Evolutionary conservation across 2,888 invertebrate species (phyloP).

Genomic region (Sinodicranocentrus sp.): DNA sequence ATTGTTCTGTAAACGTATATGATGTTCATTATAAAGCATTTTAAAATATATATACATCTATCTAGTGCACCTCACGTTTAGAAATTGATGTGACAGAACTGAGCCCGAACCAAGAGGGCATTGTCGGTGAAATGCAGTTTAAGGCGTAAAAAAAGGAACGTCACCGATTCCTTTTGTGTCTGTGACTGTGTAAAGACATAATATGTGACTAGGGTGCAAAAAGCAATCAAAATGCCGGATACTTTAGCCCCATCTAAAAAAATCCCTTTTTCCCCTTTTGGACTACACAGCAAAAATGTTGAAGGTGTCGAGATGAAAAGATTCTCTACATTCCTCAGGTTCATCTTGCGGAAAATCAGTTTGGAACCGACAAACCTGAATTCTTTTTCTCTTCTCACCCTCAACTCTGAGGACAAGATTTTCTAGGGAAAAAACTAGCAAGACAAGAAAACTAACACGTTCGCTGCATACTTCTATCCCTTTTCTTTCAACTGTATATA

Average conservation of each 20-base stretch:
- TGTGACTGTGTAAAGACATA: constrained; percentile 20
- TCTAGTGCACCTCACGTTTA: too few relatives aligned
- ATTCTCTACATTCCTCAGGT: constrained; percentile 73
- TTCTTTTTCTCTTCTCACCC: background rate
- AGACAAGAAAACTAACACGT: constrained; percentile 5
- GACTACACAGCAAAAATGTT: constrained; percentile 22
- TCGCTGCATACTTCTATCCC: background rate
- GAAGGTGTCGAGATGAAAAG: constrained; percentile 74
- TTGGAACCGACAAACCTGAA: constrained; percentile 55
- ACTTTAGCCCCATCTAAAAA: constrained; percentile 15
- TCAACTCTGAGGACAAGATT: background rate
- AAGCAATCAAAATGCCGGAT: constrained; percentile 65
- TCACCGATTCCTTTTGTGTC: constrained; percentile 19
- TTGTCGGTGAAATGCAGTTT: constrained; percentile 13
- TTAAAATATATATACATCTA: too few relatives aligned
- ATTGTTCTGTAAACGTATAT: background rate
- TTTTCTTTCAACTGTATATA: background rate
- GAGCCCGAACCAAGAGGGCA: constrained; percentile 27
- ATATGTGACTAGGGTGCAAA: constrained; percentile 57
- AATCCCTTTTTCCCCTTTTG: constrained; percentile 11
- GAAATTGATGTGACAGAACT: too few relatives aligned
- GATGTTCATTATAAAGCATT: constrained; percentile 7
- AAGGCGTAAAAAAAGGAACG: background rate
- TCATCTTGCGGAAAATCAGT: constrained; percentile 71
- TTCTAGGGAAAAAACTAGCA: background rate